Evolutionary conservation across 2,797 vertebrate genomes (phyloP).

Genomic region (Sebastes melanostomus): DNA sequence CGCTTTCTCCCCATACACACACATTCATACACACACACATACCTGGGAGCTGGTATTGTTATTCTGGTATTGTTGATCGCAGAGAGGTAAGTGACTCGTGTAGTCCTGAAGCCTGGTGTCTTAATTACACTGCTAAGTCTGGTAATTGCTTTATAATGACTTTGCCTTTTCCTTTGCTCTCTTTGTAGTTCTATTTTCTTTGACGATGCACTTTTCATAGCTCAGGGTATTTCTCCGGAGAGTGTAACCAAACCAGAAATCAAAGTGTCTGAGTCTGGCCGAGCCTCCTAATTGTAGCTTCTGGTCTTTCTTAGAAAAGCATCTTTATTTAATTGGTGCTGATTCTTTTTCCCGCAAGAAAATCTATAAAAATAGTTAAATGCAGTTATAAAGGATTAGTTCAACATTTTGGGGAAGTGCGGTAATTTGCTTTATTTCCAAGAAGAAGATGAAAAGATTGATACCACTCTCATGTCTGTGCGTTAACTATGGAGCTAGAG

Average conservation of each 20-base stretch:
- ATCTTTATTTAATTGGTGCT: background rate
- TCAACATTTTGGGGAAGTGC: background rate
- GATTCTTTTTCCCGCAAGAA: background rate
- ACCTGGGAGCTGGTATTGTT: conserved; percentile 7
- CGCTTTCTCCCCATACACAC: background rate
- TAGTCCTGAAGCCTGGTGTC: conserved; percentile 28
- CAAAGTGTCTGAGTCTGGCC: background rate
- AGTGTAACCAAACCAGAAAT: conserved; percentile 12
- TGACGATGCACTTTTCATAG: conserved; percentile 22
- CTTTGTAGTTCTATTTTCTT: conserved; percentile 15
- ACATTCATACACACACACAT: background rate
- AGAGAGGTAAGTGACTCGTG: conserved; percentile 11
- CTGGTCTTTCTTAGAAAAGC: background rate
- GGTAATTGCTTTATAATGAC: conserved; percentile 60
- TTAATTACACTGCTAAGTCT: conserved; percentile 38
- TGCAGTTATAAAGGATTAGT: background rate
- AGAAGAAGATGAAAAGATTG: background rate
- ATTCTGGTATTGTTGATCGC: background rate
- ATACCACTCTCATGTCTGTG: background rate
- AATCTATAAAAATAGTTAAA: background rate
- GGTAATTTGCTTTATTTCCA: background rate
- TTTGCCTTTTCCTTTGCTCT: conserved; percentile 24
- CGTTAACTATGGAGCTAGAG: background rate
- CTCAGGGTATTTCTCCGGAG: background rate
- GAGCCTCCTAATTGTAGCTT: background rate